phyloP scores from a whole-genome alignment of 2,797 vertebrate genomes.

The Parauchenoglanis punctatus region DNA sequence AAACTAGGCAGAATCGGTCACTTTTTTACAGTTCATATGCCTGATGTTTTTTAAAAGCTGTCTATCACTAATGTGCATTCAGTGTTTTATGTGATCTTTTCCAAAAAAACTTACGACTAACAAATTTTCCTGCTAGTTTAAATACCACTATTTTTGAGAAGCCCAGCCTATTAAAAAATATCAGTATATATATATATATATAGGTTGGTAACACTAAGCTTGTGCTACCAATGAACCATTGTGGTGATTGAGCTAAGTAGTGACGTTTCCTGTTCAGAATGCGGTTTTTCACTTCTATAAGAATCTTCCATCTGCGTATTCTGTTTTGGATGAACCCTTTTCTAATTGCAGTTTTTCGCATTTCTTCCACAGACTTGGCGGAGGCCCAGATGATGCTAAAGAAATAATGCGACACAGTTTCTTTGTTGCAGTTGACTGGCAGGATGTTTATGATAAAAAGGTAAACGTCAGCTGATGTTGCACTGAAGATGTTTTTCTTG shows the following conservation, averaged over 20 bases:
- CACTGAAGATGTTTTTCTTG: not conserved
- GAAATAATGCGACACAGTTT: constrained; percentile 98
- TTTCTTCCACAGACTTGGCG: constrained; percentile 81
- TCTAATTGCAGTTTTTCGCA: constrained; percentile 27
- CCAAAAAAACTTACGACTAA: not conserved
- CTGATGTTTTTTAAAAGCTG: not conserved
- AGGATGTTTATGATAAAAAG: constrained; percentile 98
- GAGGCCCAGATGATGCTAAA: constrained; percentile 96
- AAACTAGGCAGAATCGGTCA: not conserved
- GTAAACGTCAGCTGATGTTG: constrained; percentile 67
- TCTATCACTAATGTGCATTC: not conserved
- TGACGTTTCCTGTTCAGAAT: not conserved
- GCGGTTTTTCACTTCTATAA: not conserved
- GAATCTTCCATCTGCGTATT: no score
- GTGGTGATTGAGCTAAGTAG: not conserved
- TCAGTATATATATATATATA: not conserved
- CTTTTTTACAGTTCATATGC: not conserved
- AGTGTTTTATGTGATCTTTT: not conserved
- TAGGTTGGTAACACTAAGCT: not conserved
- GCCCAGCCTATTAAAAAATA: not conserved
- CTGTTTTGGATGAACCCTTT: not conserved
- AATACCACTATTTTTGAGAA: not conserved
- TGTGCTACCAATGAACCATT: not conserved
- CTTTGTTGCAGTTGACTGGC: constrained; percentile 94
- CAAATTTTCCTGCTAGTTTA: not conserved